These are phyloP conservation scores for Gouania willdenowi DNA, from an alignment of 2,797 vertebrate species.

Conservation along the genomic window DNA sequence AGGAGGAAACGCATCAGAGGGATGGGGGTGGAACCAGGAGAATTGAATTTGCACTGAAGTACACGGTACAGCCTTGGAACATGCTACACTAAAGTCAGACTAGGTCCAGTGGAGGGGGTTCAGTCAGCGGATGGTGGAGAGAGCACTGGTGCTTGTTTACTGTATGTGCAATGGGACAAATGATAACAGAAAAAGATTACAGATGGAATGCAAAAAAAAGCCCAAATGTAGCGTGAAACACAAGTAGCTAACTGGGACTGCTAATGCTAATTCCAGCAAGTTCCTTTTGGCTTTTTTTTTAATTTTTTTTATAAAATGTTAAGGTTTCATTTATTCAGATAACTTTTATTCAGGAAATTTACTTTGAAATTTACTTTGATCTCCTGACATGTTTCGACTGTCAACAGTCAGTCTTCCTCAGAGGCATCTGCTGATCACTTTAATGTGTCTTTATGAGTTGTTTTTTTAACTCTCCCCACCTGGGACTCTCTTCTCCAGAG, in stretches of 20 bases:
- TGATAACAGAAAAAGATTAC: constrained; percentile 67
- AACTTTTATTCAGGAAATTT: too few species aligned
- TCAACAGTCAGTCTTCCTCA: too few species aligned
- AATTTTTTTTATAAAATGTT: too few species aligned
- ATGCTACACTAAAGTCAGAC: constrained; percentile 74
- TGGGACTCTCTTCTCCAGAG: too few species aligned
- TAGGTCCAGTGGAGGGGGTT: constrained; percentile 80
- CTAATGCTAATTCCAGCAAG: too few species aligned
- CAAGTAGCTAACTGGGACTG: constrained; percentile 50
- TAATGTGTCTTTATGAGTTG: too few species aligned
- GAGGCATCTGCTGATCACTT: too few species aligned
- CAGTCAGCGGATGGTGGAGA: constrained; percentile 88
- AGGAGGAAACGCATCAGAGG: constrained; percentile 5
- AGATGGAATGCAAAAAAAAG: constrained; percentile 51
- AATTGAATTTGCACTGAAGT: constrained; percentile 70
- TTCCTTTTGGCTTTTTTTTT: too few species aligned
- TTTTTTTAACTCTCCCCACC: too few species aligned
- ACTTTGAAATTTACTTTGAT: too few species aligned
- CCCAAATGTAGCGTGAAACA: constrained; percentile 85
- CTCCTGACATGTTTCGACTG: too few species aligned
- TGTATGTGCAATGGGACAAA: constrained; percentile 8
- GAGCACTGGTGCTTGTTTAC: constrained; percentile 51
- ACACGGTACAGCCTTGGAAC: constrained; percentile 96
- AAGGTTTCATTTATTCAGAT: too few species aligned
- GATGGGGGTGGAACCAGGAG: constrained; percentile 10